Conservation (phyloP, 53 echinoderm and acorn worm species). For the Hippasteria phrygiana region DNA sequence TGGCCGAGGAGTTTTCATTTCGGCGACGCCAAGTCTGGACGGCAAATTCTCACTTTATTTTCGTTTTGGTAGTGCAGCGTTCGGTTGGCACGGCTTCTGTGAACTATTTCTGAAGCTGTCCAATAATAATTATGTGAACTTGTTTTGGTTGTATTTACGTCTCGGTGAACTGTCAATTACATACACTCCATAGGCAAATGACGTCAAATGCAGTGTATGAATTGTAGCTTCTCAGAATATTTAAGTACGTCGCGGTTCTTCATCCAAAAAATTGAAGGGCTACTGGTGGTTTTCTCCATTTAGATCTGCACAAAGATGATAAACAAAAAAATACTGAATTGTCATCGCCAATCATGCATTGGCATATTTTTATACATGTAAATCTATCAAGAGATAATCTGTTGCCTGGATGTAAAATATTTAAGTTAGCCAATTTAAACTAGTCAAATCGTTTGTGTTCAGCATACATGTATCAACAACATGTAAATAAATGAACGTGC, state of each 20-base stretch:
- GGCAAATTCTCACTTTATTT: constrained; percentile 15
- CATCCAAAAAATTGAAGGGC: background rate
- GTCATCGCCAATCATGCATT: background rate
- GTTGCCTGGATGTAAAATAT: background rate
- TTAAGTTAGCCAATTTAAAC: background rate
- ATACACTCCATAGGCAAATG: background rate
- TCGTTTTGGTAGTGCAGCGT: background rate
- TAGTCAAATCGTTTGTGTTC: background rate
- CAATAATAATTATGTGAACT: background rate
- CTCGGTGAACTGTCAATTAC: background rate
- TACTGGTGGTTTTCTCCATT: background rate
- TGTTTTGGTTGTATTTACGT: background rate
- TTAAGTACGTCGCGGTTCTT: background rate
- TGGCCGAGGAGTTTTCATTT: background rate
- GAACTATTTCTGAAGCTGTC: constrained; percentile 30
- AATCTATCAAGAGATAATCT: background rate
- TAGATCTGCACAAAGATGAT: constrained; percentile 16
- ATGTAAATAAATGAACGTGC: background rate
- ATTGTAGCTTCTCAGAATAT: background rate
- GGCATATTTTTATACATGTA: background rate
- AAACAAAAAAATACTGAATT: background rate
- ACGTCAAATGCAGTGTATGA: constrained; percentile 3
- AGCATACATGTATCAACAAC: background rate
- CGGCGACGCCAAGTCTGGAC: constrained; percentile 17
- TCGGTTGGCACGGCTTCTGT: background rate